Percentiles rank a stretch among this genome's conserved stretches.
phyloP scores from a whole-genome alignment of 1,140 invertebrate species.

The Zaprionus tsacasi region DNA sequence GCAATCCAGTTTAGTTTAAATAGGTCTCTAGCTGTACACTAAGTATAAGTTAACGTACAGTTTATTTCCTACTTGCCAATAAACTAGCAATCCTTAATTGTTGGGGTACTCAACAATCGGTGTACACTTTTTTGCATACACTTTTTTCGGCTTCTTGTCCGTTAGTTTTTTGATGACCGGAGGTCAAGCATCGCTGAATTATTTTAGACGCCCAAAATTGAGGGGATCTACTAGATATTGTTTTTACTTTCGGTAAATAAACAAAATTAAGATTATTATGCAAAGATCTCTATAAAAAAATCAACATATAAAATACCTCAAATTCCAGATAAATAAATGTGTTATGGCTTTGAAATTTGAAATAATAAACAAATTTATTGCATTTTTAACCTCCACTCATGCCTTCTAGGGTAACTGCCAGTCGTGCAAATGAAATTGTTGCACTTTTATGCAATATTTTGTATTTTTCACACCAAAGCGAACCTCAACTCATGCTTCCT shows the following conservation, averaged over 20 bases:
- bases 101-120: background rate
- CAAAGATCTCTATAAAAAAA: background rate
- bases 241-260: background rate
- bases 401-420: too few species aligned
- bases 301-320: background rate
- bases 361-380: too few species aligned
- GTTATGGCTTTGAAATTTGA: background rate
- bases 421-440: too few species aligned
- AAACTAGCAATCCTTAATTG: too few species aligned
- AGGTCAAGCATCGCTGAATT: background rate
- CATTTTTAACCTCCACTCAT: background rate
- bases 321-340: background rate
- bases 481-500: background rate
- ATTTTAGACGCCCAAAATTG: background rate
- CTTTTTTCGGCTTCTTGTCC: background rate
- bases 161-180: background rate
- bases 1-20: too few species aligned
- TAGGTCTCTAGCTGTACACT: too few species aligned
- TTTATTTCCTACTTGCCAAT: too few species aligned
- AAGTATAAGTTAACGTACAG: too few species aligned
- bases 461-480: background rate
- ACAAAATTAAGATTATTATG: background rate
- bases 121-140: background rate
- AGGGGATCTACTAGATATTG: background rate
- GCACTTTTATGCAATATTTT: too few species aligned